Base-by-base conservation (phyloP, 1,140 invertebrate genomes). In the Zaprionus lachaisei region DNA sequence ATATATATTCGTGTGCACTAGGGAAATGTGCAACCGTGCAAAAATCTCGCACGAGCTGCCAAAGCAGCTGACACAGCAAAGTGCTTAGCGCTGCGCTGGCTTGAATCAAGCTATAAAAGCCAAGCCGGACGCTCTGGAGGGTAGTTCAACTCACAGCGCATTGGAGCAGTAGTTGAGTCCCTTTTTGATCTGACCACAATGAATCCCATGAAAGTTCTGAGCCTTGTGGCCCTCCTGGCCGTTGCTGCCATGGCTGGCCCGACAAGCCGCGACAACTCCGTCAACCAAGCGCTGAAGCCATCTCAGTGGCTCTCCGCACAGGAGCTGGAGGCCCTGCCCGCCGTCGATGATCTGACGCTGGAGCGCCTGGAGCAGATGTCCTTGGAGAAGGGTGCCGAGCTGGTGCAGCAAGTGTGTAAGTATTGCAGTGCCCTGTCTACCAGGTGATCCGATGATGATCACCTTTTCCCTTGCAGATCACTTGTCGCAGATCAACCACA, bases 191-290 rank as follows among this genome's bases (percentile, higher is more conserved):
- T 26, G 61, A 74, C 31, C 41, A 65, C 24, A 44, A 91, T 91
- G 89, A 91, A 91, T 67, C 81, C 89, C 47, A 68, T 91, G 64
- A 76, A 72, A 79, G 80, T 79, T 41, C 47, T 91, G 20, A 91
- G 89, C 79, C 61, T 91, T 17, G 15, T 91, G 76, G 89, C 81
- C 31, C 54, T 72, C 34, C 31, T 92, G 75, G 82, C 84, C 12
- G 64, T 78, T 7, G 72, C 84, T 55, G 84, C 61, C 38, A 24
- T 87, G 76, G 70, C 38, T 72, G 69, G 72, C 62, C 68, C 87
- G 20, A 44, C 51, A 47, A 60, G 51, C 41, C 60, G 73, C 68
- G 86, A 73, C 79, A 83, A 72, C 56, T 47, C 54, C 22, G 83
- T 81, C 55, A 76, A 44, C 80, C 77, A 87, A 68, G 49, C 79